Conservation (phyloP, 1,140 invertebrate genomes). For the Drosophila tropicalis region DNA sequence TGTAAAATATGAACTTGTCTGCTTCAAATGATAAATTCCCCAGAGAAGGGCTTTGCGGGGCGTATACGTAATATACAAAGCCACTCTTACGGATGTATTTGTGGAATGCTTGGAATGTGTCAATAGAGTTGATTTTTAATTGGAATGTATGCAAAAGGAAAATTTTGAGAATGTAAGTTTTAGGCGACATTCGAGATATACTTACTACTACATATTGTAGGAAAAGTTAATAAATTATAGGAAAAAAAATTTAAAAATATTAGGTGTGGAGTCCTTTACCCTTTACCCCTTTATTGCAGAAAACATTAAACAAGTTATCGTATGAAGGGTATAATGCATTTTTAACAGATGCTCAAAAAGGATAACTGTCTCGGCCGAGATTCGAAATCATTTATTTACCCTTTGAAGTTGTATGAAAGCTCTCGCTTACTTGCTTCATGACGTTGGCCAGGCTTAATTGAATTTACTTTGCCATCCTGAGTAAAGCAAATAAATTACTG, state of each 20-base stretch:
- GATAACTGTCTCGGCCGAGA: not conserved
- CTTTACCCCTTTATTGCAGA: no score
- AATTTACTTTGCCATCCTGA: constrained; percentile 18
- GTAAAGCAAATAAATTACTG: constrained; percentile 16
- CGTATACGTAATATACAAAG: constrained; percentile 33
- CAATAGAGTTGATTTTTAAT: constrained; percentile 13
- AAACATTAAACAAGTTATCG: no score
- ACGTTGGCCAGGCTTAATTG: constrained; percentile 7
- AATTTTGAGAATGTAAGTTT: not conserved
- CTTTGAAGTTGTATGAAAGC: not conserved
- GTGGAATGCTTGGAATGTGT: not conserved
- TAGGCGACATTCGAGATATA: not conserved
- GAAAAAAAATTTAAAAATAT: no score
- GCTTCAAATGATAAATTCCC: constrained; percentile 35
- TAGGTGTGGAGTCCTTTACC: no score
- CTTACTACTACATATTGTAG: not conserved
- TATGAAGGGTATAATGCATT: not conserved
- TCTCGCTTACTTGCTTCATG: not conserved
- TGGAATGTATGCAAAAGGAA: not conserved
- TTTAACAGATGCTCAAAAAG: not conserved
- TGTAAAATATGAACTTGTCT: constrained; percentile 36
- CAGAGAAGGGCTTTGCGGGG: not conserved
- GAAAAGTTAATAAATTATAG: not conserved
- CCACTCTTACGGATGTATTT: not conserved
- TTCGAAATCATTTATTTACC: constrained; percentile 6